Percentiles rank a stretch among this genome's conserved stretches.
Evolutionary conservation across 1,140 invertebrate genomes (phyloP).

Genomic region (Neodiprion lecontei): DNA sequence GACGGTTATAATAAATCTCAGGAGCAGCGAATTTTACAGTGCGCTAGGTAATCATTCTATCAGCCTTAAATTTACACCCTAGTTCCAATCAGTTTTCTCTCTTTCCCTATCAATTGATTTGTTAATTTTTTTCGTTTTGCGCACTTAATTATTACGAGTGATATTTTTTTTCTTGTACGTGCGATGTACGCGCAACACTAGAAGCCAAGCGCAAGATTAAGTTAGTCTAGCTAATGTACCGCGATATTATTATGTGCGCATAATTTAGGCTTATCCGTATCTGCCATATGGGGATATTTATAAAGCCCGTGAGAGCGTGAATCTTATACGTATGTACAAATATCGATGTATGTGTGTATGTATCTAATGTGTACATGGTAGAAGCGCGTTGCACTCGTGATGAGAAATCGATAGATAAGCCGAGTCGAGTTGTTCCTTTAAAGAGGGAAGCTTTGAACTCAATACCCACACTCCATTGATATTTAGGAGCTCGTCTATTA

Average conservation of each 20-base stretch:
- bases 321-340: background rate
- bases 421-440: background rate
- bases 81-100: too few relatives aligned
- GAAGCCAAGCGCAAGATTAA: too few relatives aligned
- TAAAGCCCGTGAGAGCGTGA: background rate
- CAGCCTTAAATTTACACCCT: too few relatives aligned
- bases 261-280: background rate
- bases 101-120: too few relatives aligned
- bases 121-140: too few relatives aligned
- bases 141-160: too few relatives aligned
- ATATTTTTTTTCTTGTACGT: too few relatives aligned
- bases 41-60: too few relatives aligned
- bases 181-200: too few relatives aligned
- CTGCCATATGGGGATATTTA: background rate
- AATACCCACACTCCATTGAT: background rate
- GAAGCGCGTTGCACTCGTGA: background rate
- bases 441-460: background rate
- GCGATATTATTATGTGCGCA: background rate
- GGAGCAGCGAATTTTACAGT: too few relatives aligned
- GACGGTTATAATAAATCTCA: too few relatives aligned
- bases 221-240: too few relatives aligned
- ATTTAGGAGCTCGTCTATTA: background rate
- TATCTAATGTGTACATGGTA: background rate
- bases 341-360: background rate
- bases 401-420: constrained; percentile 7